Base-by-base conservation (phyloP, 23 tunicate genomes). In the Phallusia fumigata region DNA sequence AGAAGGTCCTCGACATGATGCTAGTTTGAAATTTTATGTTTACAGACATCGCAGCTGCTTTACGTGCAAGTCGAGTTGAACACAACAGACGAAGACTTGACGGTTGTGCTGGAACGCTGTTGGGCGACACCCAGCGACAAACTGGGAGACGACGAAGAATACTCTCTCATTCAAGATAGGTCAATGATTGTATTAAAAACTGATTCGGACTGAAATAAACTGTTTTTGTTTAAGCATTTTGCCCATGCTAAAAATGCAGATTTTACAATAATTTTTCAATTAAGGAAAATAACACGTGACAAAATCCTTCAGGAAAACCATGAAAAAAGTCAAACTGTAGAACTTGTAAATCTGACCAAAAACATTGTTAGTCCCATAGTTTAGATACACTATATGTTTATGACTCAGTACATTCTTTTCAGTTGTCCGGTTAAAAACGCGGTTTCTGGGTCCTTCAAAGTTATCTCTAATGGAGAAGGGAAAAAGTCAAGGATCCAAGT, bases 41-140 rank as follows among this genome's bases (percentile, higher is more conserved):
- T 6, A 1, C 69, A 58, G 69, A 58, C 69, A 24, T 58, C 69
- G 15, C 69, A 58, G 28, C 2, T 58, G 69, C 28, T 58, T 8
- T 58, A 58, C 13, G 34, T 82, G 19, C 79, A 82, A 82, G 86
- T 77, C 19, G 78, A 40, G 33, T 73, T 82, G 33, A 24, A 36
- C 28, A 36, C 79, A 18, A 26, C 19, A n/a, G 79, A 82, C 28
- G 40, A 36, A n/a, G 36, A 36, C 34, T 52, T 82, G 19, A 19
- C 64, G 16, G 79, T 82, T 19, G 79, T 82, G 1, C 18, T 82
- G 35, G 86, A 82, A 28, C 40, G 76, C 33, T 82, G 86, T 32
- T 82, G 80, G 86, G 86, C 86, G 19, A 69, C 86, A 82, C 86
- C 86, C 13, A 58, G 50, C 2, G 34, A 35, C 19, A 35, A 36